Evolutionary conservation across 2,113 vertebrate species (phyloP).

Genomic region (Crotalus tigris): DNA sequence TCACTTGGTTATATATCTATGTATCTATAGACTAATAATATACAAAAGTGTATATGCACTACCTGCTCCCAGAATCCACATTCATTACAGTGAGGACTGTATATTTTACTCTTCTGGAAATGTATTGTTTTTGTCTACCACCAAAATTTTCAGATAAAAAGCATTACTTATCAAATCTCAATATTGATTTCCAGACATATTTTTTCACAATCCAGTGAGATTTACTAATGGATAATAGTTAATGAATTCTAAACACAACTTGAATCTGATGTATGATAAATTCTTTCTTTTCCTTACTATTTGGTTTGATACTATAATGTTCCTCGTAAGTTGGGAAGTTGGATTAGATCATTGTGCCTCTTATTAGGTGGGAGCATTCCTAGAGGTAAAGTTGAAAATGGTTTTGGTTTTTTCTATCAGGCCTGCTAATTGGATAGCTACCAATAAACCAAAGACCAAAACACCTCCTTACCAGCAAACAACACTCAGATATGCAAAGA

Average conservation of each 20-base stretch:
- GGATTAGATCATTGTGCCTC: not conserved
- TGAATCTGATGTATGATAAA: not conserved
- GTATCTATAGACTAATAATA: not conserved
- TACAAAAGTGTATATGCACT: not conserved
- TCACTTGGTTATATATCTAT: not conserved
- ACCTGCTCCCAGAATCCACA: not conserved
- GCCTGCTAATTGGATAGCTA: not conserved
- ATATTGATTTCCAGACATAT: not conserved
- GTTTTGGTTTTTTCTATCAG: not conserved
- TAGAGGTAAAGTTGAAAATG: not conserved
- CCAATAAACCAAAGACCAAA: not conserved
- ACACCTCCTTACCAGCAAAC: not conserved
- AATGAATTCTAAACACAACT: not conserved
- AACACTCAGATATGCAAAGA: not conserved
- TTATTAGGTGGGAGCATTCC: not conserved
- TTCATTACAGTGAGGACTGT: not conserved
- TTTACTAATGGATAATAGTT: not conserved
- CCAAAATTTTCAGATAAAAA: not conserved
- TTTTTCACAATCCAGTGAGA: not conserved
- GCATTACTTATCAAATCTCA: not conserved
- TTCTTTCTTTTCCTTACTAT: not conserved
- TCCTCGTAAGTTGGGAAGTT: not conserved
- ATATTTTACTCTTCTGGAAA: not conserved
- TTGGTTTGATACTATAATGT: not conserved
- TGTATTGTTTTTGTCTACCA: not conserved